phyloP scores from a whole-genome alignment of 35 echinoderm and acorn worm species.

The Apostichopus californicus region DNA sequence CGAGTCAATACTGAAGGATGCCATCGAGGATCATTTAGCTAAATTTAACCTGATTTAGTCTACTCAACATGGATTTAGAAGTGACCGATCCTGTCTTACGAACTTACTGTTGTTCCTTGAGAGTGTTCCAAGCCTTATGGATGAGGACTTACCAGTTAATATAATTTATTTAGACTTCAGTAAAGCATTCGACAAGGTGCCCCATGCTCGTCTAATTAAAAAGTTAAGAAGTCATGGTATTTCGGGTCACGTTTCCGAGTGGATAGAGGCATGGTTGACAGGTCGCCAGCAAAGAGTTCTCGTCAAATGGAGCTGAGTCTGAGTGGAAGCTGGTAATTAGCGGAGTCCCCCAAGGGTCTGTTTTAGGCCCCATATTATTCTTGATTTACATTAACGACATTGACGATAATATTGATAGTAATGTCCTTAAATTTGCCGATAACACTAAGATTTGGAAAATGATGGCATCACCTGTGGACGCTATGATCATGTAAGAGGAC shows the following conservation, averaged over 20 bases:
- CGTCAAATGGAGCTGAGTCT: background rate
- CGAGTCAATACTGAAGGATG: background rate
- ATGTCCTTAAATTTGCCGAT: conserved; percentile 10
- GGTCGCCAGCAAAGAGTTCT: background rate
- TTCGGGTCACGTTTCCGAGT: background rate
- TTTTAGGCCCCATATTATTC: background rate
- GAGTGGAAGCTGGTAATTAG: background rate
- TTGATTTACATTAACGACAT: background rate
- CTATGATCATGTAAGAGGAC: background rate
- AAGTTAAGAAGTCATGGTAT: conserved; percentile 62
- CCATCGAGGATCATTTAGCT: background rate
- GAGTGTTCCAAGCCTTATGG: background rate
- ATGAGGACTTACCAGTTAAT: conserved; percentile 21
- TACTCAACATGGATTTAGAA: conserved; percentile 2
- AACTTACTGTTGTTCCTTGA: background rate
- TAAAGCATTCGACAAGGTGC: conserved; percentile 70
- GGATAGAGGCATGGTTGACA: conserved; percentile 44
- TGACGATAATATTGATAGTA: background rate
- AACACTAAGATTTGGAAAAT: conserved; percentile 21
- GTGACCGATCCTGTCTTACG: background rate
- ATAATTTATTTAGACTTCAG: background rate
- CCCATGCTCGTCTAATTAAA: conserved; percentile 54
- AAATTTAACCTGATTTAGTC: background rate
- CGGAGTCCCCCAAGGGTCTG: background rate
- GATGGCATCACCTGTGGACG: background rate